Conservation (phyloP, 2,797 vertebrate genomes). For the Sebastes nivosus region DNA sequence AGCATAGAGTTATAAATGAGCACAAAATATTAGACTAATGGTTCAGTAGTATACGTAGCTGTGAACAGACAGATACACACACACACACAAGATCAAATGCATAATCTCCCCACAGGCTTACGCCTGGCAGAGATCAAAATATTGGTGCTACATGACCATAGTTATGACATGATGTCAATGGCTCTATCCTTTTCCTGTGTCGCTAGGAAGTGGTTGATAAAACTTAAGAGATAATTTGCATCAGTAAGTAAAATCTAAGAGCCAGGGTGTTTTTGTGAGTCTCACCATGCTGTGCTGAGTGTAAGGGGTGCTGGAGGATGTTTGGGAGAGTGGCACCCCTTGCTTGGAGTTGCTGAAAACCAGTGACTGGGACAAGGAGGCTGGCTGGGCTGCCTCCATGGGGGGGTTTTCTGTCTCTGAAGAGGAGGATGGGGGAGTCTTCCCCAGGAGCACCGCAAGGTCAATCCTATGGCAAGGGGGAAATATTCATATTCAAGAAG, state of each 20-base stretch:
- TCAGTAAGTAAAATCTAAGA: not conserved
- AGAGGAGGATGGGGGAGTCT: slow-evolving; percentile 92
- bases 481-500: not conserved
- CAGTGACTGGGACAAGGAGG: slow-evolving; percentile 91
- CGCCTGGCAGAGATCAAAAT: too few species aligned
- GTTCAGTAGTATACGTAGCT: too few species aligned
- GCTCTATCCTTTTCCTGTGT: not conserved
- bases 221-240: not conserved
- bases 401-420: slow-evolving; percentile 89
- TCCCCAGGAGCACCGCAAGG: slow-evolving; percentile 94
- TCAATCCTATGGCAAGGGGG: slow-evolving; percentile 86
- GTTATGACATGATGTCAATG: not conserved
- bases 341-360: slow-evolving; percentile 99
- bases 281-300: slow-evolving; percentile 96
- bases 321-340: slow-evolving; percentile 85
- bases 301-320: slow-evolving; percentile 87
- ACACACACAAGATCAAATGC: too few species aligned
- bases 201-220: not conserved
- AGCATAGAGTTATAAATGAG: too few species aligned
- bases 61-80: too few species aligned
- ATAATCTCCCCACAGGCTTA: too few species aligned
- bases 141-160: not conserved
- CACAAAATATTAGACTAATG: too few species aligned
- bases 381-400: slow-evolving; percentile 88
- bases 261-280: not conserved